Evolutionary conservation across 1,140 invertebrate species (phyloP).

Genomic region (Neelides sp.): DNA sequence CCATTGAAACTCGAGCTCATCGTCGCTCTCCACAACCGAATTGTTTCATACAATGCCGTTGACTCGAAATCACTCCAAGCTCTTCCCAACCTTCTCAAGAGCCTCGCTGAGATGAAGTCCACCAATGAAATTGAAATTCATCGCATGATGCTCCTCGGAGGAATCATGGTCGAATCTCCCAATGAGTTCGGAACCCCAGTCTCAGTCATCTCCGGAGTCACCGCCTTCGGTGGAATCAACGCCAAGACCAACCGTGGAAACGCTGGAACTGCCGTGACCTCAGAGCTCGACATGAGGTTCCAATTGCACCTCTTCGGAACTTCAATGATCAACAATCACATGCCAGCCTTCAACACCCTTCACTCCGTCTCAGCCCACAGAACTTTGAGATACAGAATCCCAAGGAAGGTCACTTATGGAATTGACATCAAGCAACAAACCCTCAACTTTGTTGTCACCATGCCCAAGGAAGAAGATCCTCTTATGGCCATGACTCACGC

Average conservation of each 20-base stretch:
- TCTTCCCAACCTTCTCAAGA: constrained; percentile 26
- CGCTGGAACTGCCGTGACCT: constrained; percentile 14
- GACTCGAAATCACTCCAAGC: constrained; percentile 20
- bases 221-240: constrained; percentile 7
- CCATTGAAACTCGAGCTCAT: constrained; percentile 28
- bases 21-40: constrained; percentile 20
- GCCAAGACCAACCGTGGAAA: constrained; percentile 22
- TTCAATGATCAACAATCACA: constrained; percentile 20
- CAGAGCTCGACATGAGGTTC: constrained; percentile 11
- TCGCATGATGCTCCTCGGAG: constrained; percentile 24
- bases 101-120: constrained; percentile 14
- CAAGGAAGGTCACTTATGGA: constrained; percentile 24
- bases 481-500: constrained; percentile 23
- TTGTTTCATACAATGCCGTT: constrained; percentile 28
- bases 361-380: constrained; percentile 22
- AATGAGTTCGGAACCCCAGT: constrained; percentile 25
- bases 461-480: constrained; percentile 28
- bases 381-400: constrained; percentile 18
- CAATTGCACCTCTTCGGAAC: constrained; percentile 17
- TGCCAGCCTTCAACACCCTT: constrained; percentile 24
- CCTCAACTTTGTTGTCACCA: constrained; percentile 16
- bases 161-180: constrained; percentile 21
- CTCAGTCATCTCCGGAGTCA: constrained; percentile 17
- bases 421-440: constrained; percentile 20
- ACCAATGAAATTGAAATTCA: constrained; percentile 23